Evolutionary conservation across 64 coral and sea anemone genomes (phyloP), one percentile per base, ranked within the genome.

Genomic region (Stichodactyla mertensii): DNA sequence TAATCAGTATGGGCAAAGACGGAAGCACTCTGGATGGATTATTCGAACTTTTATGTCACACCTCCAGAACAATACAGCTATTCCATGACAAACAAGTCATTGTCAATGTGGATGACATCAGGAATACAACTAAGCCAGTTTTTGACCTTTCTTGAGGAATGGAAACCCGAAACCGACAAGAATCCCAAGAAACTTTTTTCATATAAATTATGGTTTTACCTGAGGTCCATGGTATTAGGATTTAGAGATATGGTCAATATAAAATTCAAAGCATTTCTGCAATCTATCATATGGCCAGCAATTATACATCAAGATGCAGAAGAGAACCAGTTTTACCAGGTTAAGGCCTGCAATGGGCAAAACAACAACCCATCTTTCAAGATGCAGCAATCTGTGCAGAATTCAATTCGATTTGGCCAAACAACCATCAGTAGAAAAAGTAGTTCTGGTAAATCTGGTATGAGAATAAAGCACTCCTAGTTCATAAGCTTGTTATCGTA

Each of bases 251-350:
- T 88, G 9, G 56, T 88, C 61, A 9, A 7, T 3, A 64, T 53
- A 4, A 88, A 88, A 64, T 52, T 88, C 10, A 64, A 55, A n/a
- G 15, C 18, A 81, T 88, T 88, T 82, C 77, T 78, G 6, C 16
- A 79, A 4, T 10, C 57, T 3, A 1, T 36, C 4, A 67, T 89
- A 4, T 71, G 83, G 51, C 80, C 88, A 51, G 79, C 88, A 10
- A 87, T 87, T 14, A 18, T 87, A 4, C 78, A 87, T 71, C 86
- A 87, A 55, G 86, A 87, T 55, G 0, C 16, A 4, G 26, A 66
- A 2, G 87, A 89, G 28, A 89, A 89, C 23, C 87, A 89, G 52
- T 89, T 89, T 57, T 82, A 55, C 79, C 87, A 89, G 58, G 54
- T 89, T 1, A 27, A 78, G 56, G 88, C 77, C 1, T 79, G 77